Percentiles rank a stretch among this genome's conserved stretches.
phyloP scores from a whole-genome alignment of 2,888 invertebrate species.

The Gibbula magus region DNA sequence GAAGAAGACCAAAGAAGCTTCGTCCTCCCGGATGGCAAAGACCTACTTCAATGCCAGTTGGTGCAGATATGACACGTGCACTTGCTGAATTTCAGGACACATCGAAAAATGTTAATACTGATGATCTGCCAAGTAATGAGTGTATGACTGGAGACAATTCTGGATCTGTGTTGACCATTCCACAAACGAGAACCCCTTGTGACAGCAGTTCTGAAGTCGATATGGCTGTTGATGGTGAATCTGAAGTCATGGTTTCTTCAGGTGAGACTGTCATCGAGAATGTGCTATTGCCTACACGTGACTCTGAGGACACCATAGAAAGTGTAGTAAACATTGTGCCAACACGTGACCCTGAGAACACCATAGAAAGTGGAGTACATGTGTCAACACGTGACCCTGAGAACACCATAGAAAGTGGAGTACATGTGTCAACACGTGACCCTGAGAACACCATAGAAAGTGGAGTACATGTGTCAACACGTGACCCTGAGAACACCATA shows the following conservation, averaged over 20 bases:
- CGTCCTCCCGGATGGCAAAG: slow-evolving; percentile 51
- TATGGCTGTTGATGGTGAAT: neutral
- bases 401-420: no score
- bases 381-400: no score
- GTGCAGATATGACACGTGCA: slow-evolving; percentile 52
- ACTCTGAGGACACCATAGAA: no score
- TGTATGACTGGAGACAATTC: neutral
- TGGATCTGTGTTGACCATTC: neutral
- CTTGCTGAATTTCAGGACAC: slow-evolving; percentile 49
- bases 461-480: no score
- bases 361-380: no score
- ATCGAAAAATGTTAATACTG: neutral
- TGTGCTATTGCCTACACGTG: neutral
- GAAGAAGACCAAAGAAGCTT: slow-evolving; percentile 46
- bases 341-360: no score
- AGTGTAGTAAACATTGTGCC: no score
- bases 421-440: no score
- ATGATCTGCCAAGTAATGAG: neutral
- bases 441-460: no score
- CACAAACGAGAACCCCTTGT: neutral
- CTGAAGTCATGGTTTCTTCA: neutral
- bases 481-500: no score
- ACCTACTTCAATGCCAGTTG: slow-evolving; percentile 62
- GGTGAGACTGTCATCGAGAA: neutral
- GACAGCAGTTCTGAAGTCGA: slow-evolving; percentile 12